phyloP scores from a whole-genome alignment of 2,113 vertebrate genomes.

The Plecturocebus donacophilus region DNA sequence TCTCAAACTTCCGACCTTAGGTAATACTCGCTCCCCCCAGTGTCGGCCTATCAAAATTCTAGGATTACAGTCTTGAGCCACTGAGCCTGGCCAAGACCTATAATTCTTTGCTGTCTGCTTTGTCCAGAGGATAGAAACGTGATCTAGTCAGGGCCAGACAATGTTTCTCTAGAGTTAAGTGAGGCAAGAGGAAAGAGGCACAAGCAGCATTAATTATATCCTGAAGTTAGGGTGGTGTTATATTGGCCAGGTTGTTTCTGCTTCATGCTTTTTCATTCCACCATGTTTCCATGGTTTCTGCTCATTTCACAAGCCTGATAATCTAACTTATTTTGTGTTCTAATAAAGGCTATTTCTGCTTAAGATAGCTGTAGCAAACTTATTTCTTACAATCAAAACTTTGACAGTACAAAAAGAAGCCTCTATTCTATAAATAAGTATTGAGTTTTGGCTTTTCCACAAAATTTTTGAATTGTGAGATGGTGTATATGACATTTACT shows the following conservation, averaged over 20 bases:
- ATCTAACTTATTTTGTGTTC: not conserved
- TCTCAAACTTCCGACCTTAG: not conserved
- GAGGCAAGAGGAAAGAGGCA: not conserved
- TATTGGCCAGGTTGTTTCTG: not conserved
- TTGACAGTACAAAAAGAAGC: not conserved
- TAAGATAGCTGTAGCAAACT: not conserved
- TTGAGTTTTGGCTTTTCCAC: not conserved
- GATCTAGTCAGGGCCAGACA: not conserved
- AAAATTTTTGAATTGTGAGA: not conserved
- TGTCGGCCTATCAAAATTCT: not conserved
- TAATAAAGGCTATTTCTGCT: not conserved
- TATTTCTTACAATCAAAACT: not conserved
- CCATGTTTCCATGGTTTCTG: not conserved
- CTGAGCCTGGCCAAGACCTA: not conserved
- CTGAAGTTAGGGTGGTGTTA: not conserved
- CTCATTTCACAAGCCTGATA: not conserved
- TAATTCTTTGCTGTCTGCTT: not conserved
- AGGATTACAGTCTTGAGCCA: not conserved
- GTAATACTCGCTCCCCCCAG: not conserved
- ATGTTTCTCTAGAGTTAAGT: not conserved
- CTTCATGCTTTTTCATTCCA: not conserved
- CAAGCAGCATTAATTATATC: not conserved
- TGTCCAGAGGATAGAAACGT: not conserved
- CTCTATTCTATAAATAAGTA: not conserved
- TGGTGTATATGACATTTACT: not conserved